Conservation (phyloP, 2,888 invertebrate genomes). For the Spodoptera littoralis region DNA sequence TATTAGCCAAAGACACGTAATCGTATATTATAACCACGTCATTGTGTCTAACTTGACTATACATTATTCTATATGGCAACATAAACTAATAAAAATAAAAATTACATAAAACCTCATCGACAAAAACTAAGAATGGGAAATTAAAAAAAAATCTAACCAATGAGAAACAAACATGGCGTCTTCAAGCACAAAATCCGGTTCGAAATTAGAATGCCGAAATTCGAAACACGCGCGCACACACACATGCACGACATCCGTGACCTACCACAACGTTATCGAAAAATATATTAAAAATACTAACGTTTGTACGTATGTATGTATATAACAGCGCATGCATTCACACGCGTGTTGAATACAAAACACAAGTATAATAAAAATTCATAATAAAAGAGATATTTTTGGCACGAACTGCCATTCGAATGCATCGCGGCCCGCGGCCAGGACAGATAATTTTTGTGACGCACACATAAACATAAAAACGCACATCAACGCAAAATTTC, state of each 20-base stretch:
- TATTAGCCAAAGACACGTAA: neutral
- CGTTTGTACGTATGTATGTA: conserved; percentile 23
- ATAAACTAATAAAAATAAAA: conserved; percentile 5
- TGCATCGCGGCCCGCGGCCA: conserved; percentile 68
- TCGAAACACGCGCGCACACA: conserved; percentile 71
- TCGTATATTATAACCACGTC: conserved; percentile 3
- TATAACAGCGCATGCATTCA: conserved; percentile 56
- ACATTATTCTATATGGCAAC: conserved; percentile 9
- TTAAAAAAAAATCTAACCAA: conserved; percentile 55
- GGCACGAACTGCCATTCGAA: conserved; percentile 73
- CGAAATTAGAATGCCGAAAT: conserved; percentile 80
- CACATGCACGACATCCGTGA: conserved; percentile 64
- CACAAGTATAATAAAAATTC: conserved; percentile 71
- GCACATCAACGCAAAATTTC: conserved; percentile 77
- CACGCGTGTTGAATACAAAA: conserved; percentile 67
- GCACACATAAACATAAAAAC: conserved; percentile 68
- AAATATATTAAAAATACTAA: conserved; percentile 66
- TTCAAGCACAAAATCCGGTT: conserved; percentile 65
- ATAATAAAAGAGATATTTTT: conserved; percentile 72
- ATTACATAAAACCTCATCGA: conserved; percentile 13
- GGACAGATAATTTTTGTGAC: conserved; percentile 82
- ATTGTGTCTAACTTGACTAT: conserved; percentile 4
- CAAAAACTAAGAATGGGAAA: conserved; percentile 26
- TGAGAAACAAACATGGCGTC: conserved; percentile 43
- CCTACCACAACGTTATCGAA: conserved; percentile 78